A percentile compares a stretch with the other conserved stretches of the same genome.
Evolutionary conservation across 2,888 invertebrate species (phyloP).

Genomic region (Gortyna flavago): DNA sequence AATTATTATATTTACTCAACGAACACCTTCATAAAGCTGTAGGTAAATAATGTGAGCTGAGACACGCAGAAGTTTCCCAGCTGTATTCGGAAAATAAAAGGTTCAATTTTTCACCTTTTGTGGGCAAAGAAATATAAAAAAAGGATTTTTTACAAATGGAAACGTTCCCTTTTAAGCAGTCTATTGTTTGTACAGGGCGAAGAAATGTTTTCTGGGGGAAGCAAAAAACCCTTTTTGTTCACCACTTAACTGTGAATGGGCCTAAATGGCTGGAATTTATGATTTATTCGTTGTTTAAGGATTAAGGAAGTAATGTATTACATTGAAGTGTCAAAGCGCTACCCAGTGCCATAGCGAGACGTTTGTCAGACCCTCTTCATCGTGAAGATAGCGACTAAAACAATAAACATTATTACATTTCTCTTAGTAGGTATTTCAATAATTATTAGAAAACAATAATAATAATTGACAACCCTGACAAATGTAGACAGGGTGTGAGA

Average conservation of each 20-base stretch:
- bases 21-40: constrained; percentile 29
- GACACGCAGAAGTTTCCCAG: constrained; percentile 46
- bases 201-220: constrained; percentile 68
- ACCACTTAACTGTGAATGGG: constrained; percentile 56
- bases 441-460: background rate
- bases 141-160: constrained; percentile 75
- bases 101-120: constrained; percentile 70
- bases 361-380: constrained; percentile 48
- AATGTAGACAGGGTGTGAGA: background rate
- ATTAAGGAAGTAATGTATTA: constrained; percentile 37
- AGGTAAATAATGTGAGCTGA: constrained; percentile 46
- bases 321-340: constrained; percentile 36
- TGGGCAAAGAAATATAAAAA: constrained; percentile 69
- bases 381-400: background rate
- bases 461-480: constrained; percentile 22
- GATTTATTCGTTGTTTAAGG: constrained; percentile 55
- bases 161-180: constrained; percentile 72
- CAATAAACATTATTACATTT: constrained; percentile 29
- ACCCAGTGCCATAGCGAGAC: constrained; percentile 11
- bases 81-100: constrained; percentile 56
- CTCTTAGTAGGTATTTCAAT: background rate
- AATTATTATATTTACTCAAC: constrained; percentile 36
- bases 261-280: constrained; percentile 57
- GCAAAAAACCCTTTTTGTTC: constrained; percentile 67
- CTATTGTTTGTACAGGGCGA: constrained; percentile 74